These are phyloP conservation scores for Cossypha niveicapilla DNA, from an alignment of 2,797 vertebrate genomes.

Conservation along the genomic window DNA sequence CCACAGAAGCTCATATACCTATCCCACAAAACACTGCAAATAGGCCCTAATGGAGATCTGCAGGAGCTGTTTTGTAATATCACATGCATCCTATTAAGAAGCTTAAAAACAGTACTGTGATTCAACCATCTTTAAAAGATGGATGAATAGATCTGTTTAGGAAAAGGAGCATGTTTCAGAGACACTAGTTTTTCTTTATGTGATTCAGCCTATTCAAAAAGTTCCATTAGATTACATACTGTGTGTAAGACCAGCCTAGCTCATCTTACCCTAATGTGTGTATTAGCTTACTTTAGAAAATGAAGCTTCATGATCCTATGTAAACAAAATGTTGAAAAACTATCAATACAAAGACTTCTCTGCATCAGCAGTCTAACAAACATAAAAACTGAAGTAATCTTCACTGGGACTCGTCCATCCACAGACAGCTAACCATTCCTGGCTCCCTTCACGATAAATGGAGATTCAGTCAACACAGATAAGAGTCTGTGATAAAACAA, in stretches of 20 bases:
- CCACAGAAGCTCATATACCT: neutral
- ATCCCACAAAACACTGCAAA: neutral
- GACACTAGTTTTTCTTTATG: neutral
- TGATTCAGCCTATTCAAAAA: neutral
- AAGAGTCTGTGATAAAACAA: constrained; percentile 21
- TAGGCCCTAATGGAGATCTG: neutral
- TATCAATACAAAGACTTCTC: neutral
- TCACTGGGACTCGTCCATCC: rapidly evolving
- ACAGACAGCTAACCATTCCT: neutral
- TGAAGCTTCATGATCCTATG: neutral
- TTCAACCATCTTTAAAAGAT: neutral
- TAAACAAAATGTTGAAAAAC: neutral
- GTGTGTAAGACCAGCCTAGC: neutral
- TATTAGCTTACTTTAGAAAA: neutral
- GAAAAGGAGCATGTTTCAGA: neutral
- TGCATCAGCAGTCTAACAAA: neutral
- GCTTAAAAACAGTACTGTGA: neutral
- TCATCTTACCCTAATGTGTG: neutral
- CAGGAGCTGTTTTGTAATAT: neutral
- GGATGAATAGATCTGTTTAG: neutral
- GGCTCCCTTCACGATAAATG: neutral
- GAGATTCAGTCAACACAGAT: neutral
- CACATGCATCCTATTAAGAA: neutral
- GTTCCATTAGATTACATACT: neutral
- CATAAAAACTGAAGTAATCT: neutral